These are phyloP conservation scores for Gnatocerus cornutus DNA, from an alignment of 2,888 invertebrate genomes.

Conservation along the genomic window DNA sequence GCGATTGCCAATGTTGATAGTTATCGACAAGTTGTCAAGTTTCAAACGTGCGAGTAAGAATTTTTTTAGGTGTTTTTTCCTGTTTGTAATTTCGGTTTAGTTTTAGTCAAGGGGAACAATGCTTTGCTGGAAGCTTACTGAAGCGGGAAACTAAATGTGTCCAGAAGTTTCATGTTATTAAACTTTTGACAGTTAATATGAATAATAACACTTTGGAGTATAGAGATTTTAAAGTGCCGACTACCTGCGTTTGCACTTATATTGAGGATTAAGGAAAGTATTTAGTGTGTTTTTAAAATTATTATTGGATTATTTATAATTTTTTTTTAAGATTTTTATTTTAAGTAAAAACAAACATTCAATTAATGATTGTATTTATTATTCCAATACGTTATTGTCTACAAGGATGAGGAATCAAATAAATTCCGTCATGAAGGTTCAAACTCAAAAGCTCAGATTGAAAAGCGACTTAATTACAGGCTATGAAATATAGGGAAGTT, in stretches of 20 bases:
- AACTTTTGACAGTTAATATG: slow-evolving; percentile 24
- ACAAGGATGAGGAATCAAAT: no score
- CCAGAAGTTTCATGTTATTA: slow-evolving; percentile 35
- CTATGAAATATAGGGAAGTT: no score
- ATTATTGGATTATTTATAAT: no score
- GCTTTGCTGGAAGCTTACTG: slow-evolving; percentile 14
- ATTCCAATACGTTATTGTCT: no score
- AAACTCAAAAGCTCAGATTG: no score
- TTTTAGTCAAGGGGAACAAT: slow-evolving; percentile 22
- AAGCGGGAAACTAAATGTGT: slow-evolving; percentile 23
- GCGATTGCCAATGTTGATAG: slow-evolving; percentile 19
- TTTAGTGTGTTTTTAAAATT: no score
- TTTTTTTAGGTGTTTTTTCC: no score
- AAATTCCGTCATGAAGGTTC: no score
- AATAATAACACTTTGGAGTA: slow-evolving; percentile 18
- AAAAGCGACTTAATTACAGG: no score
- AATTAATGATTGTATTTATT: no score
- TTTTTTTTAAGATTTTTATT: no score
- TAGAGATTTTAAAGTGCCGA: slow-evolving; percentile 29
- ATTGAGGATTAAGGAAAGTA: not conserved
- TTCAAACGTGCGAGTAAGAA: slow-evolving; percentile 31
- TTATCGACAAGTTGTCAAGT: slow-evolving; percentile 24
- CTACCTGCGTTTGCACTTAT: slow-evolving; percentile 38
- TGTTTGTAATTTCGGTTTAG: slow-evolving; percentile 24
- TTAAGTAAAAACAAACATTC: no score